Evolutionary conservation across 2,888 invertebrate species (phyloP), one percentile per base, ranked within the genome.

Genomic region (Anagyrus pseudococci): DNA sequence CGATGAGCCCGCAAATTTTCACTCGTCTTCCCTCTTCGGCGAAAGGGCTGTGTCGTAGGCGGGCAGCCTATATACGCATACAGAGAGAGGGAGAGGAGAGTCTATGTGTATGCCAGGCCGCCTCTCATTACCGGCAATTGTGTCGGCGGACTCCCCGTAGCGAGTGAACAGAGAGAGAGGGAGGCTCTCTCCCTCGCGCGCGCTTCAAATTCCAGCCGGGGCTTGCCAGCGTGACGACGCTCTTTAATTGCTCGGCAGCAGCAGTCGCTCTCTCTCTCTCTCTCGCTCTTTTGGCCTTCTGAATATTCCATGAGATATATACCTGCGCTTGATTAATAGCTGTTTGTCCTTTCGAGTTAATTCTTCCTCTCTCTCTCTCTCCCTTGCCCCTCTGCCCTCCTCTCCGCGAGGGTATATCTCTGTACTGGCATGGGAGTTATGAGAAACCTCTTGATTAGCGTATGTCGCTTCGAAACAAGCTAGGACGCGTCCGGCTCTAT

Each of bases 91-190:
- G 4, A 8, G 33, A 37, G 19, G 19, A 25, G 57, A 46, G 10
- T 33, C 46, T 17, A n/a, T n/a, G 8, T 8, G 33, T 26, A 43
- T 17, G 46, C 71, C 23, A 72, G 2, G 71, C 73, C 71, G 71
- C 70, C 74, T 77, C 77, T 79, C 79, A 79, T 79, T 80, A 79
- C 78, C 76, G 71, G 77, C 77, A 77, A 80, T 79, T 78, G 79
- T 80, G 77, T 73, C 68, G 69, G 73, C 65, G 69, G 46, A 22
- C 47, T 48, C 48, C 56, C 53, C 72, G 75, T 70, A 65, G 77
- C n/a, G n/a, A n/a, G n/a, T n/a, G n/a, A n/a, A n/a, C n/a, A n/a
- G n/a, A n/a, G n/a, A 65, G 76, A 68, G 70, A 2, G 13, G 33
- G 2, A 29, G 29, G 29, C 4, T 29, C 29, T 37, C 15, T 8